phyloP scores from a whole-genome alignment of 2,797 vertebrate species.

The Sebastes trivittatus region DNA sequence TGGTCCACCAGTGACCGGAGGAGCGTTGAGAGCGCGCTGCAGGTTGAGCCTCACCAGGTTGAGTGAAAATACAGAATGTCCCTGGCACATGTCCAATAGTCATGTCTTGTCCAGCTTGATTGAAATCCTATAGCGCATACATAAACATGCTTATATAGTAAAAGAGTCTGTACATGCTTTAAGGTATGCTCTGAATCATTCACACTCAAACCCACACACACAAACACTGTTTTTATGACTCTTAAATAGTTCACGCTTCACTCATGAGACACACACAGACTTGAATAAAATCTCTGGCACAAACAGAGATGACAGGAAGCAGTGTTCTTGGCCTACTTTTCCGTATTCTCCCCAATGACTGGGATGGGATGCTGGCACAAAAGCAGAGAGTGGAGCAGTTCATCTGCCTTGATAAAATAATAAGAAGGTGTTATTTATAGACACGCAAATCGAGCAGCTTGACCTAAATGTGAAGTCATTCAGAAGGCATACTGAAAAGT shows the following conservation, averaged over 20 bases:
- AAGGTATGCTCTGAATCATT: conserved; percentile 37
- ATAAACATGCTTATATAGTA: conserved; percentile 11
- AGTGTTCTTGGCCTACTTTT: conserved; percentile 62
- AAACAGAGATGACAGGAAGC: conserved; percentile 41
- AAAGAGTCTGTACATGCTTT: conserved; percentile 47
- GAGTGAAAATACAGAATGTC: conserved; percentile 42
- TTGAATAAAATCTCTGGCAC: conserved; percentile 36
- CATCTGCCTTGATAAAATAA: conserved; percentile 68
- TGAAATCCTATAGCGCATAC: conserved; percentile 44
- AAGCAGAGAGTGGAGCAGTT: conserved; percentile 40
- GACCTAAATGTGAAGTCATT: conserved; percentile 51
- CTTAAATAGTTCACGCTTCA: conserved; percentile 27
- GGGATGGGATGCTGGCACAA: conserved; percentile 22
- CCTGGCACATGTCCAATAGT: conserved; percentile 59
- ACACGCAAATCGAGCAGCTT: conserved; percentile 21
- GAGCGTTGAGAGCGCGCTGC: not conserved
- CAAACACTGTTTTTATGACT: conserved; percentile 22
- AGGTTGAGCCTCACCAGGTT: not conserved
- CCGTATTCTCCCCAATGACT: conserved; percentile 41
- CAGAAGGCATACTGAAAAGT: conserved; percentile 39
- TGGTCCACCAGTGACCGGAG: not conserved
- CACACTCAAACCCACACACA: not conserved
- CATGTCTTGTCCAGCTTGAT: conserved; percentile 54
- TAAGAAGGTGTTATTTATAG: conserved; percentile 70
- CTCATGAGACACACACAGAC: conserved; percentile 38